phyloP scores from a whole-genome alignment of 2,797 vertebrate species.

The Galago senegalensis region DNA sequence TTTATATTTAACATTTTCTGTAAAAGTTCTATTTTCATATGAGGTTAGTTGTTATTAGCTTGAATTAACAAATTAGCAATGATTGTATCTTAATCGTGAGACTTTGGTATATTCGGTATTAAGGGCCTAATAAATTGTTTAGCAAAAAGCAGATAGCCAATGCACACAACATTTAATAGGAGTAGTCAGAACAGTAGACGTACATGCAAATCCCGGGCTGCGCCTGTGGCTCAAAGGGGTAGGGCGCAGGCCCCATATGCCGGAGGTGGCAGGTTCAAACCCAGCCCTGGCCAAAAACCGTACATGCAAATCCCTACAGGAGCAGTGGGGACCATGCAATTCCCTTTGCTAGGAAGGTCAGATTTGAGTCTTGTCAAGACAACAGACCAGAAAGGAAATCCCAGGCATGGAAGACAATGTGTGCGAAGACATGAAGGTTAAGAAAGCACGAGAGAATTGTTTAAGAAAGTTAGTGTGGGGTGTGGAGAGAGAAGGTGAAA shows the following conservation, averaged over 20 bases:
- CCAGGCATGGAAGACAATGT: neutral
- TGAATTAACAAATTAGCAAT: neutral
- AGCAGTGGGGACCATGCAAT: neutral
- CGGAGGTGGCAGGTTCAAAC: no score
- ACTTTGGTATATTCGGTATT: neutral
- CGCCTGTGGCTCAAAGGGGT: no score
- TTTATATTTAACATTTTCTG: neutral
- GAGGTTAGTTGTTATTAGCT: neutral
- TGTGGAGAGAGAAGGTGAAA: neutral
- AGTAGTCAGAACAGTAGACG: neutral
- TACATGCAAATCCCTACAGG: neutral
- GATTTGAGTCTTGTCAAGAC: neutral
- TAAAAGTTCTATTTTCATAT: conserved; percentile 42
- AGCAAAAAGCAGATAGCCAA: neutral
- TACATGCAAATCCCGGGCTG: neutral
- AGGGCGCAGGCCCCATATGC: no score
- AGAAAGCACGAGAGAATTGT: neutral
- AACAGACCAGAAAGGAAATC: neutral
- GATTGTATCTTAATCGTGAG: neutral
- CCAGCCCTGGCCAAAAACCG: no score
- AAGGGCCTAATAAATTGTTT: neutral
- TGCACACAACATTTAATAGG: neutral
- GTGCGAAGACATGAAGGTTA: neutral
- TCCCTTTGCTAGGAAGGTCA: neutral
- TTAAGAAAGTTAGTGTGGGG: neutral